Evolutionary conservation across 2,888 invertebrate species (phyloP).

Genomic region (Patella ulyssiponensis): DNA sequence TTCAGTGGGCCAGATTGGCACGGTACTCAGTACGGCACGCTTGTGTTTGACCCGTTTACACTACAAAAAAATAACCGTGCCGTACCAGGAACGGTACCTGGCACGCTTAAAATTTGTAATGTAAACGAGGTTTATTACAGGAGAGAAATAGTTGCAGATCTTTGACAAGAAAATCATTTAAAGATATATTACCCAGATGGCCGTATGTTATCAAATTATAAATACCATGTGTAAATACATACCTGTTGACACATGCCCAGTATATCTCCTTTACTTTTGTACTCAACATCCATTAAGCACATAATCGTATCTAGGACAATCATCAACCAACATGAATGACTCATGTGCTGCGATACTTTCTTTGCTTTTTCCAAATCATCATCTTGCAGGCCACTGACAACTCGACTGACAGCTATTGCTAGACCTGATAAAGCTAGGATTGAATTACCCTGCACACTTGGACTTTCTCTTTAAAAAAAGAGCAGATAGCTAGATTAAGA

Average conservation of each 20-base stretch:
- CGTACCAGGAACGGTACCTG: no score
- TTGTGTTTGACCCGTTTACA: no score
- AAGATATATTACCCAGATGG: no score
- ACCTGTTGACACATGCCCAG: constrained; percentile 67
- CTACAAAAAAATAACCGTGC: no score
- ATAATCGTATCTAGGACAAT: constrained; percentile 61
- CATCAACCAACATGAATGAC: constrained; percentile 63
- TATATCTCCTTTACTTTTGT: constrained; percentile 54
- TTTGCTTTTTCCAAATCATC: constrained; percentile 43
- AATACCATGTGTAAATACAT: neutral
- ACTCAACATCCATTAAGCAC: constrained; percentile 59
- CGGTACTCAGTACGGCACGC: no score
- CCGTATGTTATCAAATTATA: no score
- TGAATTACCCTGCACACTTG: constrained; percentile 62
- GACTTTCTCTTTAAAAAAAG: constrained; percentile 52
- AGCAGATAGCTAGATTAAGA: no score
- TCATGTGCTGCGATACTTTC: constrained; percentile 52
- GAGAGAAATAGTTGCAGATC: no score
- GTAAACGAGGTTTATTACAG: no score
- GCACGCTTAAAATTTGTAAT: no score
- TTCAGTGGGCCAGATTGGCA: no score
- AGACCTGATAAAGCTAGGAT: constrained; percentile 63
- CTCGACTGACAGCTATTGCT: constrained; percentile 47
- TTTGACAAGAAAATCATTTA: no score
- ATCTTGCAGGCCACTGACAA: constrained; percentile 46